Evolutionary conservation across 2,797 vertebrate genomes (phyloP).

Genomic region (Tamandua tetradactyla): DNA sequence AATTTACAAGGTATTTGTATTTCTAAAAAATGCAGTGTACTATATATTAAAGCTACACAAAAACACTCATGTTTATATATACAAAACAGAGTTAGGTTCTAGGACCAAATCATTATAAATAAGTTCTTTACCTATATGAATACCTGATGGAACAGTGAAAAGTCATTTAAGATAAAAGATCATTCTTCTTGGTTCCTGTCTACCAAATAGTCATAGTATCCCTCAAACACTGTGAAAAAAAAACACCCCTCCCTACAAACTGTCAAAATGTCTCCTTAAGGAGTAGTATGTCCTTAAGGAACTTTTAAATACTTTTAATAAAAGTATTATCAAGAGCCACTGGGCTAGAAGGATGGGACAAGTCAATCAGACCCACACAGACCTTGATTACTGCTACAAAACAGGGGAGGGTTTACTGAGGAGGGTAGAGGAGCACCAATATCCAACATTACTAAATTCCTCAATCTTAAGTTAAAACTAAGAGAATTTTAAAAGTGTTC

Average conservation of each 20-base stretch:
- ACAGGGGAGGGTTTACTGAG: neutral
- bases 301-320: no score
- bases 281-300: neutral
- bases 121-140: neutral
- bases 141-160: neutral
- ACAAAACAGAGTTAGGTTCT: neutral
- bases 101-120: neutral
- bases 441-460: neutral
- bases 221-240: neutral
- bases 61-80: neutral
- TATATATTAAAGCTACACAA: neutral
- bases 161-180: neutral
- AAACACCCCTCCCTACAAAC: neutral
- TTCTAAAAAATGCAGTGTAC: neutral
- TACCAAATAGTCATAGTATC: neutral
- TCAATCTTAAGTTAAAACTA: constrained; percentile 20
- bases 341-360: neutral
- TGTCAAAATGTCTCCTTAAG: neutral
- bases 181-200: neutral
- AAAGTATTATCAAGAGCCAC: neutral
- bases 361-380: neutral
- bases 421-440: neutral
- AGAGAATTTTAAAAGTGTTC: neutral
- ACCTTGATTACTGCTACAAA: neutral
- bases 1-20: neutral